A percentile compares a stretch with the other conserved stretches of the same genome.
These are phyloP conservation scores for Galleria mellonella DNA, from an alignment of 1,140 invertebrate genomes.

Conservation along the genomic window DNA sequence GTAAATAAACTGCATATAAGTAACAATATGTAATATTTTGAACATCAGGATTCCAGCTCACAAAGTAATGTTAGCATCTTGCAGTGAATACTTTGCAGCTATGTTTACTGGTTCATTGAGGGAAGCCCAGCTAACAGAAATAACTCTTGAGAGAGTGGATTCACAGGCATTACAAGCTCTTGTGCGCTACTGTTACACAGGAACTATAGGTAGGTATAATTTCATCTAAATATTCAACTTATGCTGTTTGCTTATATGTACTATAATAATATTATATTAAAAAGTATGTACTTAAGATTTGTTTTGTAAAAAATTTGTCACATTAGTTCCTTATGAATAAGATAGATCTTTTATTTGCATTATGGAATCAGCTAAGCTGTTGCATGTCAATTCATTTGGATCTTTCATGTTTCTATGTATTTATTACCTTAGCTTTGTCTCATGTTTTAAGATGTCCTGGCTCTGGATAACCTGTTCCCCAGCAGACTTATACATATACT, in stretches of 20 bases:
- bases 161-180: slow-evolving; percentile 88
- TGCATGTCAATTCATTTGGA: too few species aligned
- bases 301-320: too few species aligned
- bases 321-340: too few species aligned
- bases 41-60: slow-evolving; percentile 74
- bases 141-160: slow-evolving; percentile 88
- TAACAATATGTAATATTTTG: slow-evolving; percentile 9
- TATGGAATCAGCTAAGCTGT: too few species aligned
- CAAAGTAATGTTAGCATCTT: slow-evolving; percentile 89
- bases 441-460: too few species aligned
- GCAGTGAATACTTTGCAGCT: slow-evolving; percentile 95
- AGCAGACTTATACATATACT: too few species aligned
- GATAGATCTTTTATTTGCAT: too few species aligned
- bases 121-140: slow-evolving; percentile 89
- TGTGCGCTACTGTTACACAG: slow-evolving; percentile 93
- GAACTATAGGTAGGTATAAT: slow-evolving; percentile 73
- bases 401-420: too few species aligned
- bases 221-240: neutral
- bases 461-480: too few species aligned
- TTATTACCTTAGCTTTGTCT: too few species aligned
- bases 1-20: slow-evolving; percentile 2
- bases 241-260: neutral
- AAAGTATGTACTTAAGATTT: too few species aligned
- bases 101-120: slow-evolving; percentile 94
- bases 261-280: too few species aligned